A percentile compares a stretch with the other conserved stretches of the same genome.
These are phyloP conservation scores for Chloroceryle amazona DNA, from an alignment of 2,797 vertebrate species.

Conservation along the genomic window DNA sequence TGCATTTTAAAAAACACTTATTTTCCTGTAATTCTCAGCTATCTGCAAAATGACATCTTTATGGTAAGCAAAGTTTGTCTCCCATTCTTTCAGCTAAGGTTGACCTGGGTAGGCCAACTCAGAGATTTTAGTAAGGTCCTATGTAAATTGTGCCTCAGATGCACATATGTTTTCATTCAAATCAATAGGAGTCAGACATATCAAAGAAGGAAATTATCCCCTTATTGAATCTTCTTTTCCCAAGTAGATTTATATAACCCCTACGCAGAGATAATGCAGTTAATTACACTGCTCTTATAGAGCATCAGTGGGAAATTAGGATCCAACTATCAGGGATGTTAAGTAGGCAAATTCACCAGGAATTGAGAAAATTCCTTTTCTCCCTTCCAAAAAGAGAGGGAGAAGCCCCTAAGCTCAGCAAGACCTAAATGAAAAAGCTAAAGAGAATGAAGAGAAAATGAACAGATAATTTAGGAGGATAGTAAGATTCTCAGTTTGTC, in stretches of 20 bases:
- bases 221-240: slow-evolving; percentile 51
- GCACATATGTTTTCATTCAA: slow-evolving; percentile 49
- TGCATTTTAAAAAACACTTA: not conserved
- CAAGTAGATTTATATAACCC: slow-evolving; percentile 56
- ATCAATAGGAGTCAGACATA: slow-evolving; percentile 56
- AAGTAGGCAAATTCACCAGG: not conserved
- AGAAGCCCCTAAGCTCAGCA: not conserved
- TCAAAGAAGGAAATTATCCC: slow-evolving; percentile 64
- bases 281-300: slow-evolving; percentile 31
- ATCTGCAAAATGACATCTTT: not conserved
- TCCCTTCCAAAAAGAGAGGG: not conserved
- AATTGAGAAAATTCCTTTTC: not conserved
- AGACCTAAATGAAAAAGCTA: not conserved
- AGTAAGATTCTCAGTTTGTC: not conserved
- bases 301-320: not conserved
- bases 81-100: not conserved
- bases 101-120: not conserved
- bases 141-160: slow-evolving; percentile 18
- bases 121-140: slow-evolving; percentile 2
- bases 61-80: not conserved
- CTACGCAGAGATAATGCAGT: slow-evolving; percentile 36
- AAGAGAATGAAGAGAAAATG: not conserved
- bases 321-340: not conserved
- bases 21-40: not conserved
- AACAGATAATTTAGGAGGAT: not conserved